phyloP scores from a whole-genome alignment of 2,113 vertebrate genomes.

The Spizaetus ornatus region DNA sequence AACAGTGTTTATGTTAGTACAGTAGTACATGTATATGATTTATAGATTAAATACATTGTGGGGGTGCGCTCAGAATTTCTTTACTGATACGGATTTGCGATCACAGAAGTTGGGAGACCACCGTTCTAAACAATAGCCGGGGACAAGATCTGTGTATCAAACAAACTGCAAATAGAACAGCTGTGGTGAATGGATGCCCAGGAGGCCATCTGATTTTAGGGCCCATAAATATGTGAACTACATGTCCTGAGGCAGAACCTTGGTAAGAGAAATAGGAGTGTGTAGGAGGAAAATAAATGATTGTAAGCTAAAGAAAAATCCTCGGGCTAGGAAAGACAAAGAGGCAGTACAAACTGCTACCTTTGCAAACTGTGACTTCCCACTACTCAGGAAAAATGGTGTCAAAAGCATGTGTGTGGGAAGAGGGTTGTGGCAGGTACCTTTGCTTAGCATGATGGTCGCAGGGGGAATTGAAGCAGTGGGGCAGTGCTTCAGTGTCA shows the following conservation, averaged over 20 bases:
- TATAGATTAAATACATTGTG: background rate
- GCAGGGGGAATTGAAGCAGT: background rate
- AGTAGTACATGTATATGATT: background rate
- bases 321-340: background rate
- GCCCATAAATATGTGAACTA: background rate
- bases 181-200: background rate
- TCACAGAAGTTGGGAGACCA: background rate
- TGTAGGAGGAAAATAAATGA: background rate
- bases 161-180: background rate
- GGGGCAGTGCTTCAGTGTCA: background rate
- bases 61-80: background rate
- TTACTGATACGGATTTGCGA: fast-evolving
- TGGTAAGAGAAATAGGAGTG: background rate
- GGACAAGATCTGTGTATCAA: background rate
- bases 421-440: background rate
- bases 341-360: background rate
- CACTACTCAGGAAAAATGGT: background rate
- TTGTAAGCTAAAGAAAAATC: background rate
- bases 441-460: background rate
- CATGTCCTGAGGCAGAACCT: background rate
- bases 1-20: background rate
- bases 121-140: background rate
- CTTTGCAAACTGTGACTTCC: background rate
- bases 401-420: background rate
- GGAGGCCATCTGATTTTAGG: background rate